Evolutionary conservation across 2,888 invertebrate genomes (phyloP), one percentile per base, ranked within the genome.

Genomic region (Temnothorax rugatulus): DNA sequence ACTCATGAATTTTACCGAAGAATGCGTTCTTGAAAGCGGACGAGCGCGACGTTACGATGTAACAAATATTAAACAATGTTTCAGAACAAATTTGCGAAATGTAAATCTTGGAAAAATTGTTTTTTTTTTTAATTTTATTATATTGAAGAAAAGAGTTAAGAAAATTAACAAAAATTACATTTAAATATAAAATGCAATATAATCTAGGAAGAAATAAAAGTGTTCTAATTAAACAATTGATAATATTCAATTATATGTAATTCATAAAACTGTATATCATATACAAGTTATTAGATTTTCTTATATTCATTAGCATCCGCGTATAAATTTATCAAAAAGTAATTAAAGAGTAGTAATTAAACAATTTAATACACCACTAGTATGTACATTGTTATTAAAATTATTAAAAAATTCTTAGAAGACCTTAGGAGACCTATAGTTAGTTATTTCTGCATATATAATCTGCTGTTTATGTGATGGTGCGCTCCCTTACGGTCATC

Each of bases 141-240:
- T 18, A 38, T 38, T 29, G 2, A 74, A 64, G 25, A n/a, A 9
- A 25, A 2, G 15, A 34, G 13, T 68, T 54, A 18, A 57, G 0
- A 50, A 66, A 25, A 34, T 18, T 7, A 52, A 64, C 3, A 13
- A 54, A 66, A 77, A 41, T 52, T 54, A 66, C 34, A 61, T 21
- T 44, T 61, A 63, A 75, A 75, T 34, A 75, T 34, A 18, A 75
- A 25, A 59, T 74, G 13, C 41, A 5, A 13, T 57, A 9, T 73
- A 73, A 73, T 41, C 2, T 44, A n/a, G 4, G 25, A 21, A 11
- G 15, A 75, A 34, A 34, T 5, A 50, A 29, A 34, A 34, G 2
- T 3, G 34, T 75, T 7, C 11, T 63, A n/a, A 47, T 15, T 75
- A 21, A 57, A 73, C 7, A 41, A 5, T 15, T 34, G 5, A 15